These are phyloP conservation scores for Romanogobio albipinnatus DNA, from an alignment of 2,113 vertebrate species.

Conservation along the genomic window DNA sequence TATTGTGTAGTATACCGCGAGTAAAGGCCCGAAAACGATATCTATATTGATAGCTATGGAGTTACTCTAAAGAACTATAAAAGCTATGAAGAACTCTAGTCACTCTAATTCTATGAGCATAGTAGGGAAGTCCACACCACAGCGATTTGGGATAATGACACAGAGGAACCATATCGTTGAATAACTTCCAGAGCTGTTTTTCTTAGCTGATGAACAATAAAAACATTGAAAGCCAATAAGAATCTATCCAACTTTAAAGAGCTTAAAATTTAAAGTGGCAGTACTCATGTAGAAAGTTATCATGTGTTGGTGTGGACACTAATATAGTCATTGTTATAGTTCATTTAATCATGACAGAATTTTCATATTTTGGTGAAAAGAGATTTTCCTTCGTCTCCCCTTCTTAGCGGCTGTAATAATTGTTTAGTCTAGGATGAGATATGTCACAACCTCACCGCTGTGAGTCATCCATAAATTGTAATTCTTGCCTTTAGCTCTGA, in stretches of 20 bases:
- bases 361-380: constrained; percentile 64
- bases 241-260: neutral
- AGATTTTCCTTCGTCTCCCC: constrained; percentile 34
- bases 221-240: neutral
- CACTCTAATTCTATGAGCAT: neutral
- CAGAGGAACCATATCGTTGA: too few species aligned
- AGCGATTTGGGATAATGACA: too few species aligned
- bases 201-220: neutral
- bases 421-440: constrained; percentile 75
- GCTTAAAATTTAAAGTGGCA: neutral
- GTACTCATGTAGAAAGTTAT: neutral
- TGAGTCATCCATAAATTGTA: constrained; percentile 17
- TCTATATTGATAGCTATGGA: neutral
- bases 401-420: constrained; percentile 69
- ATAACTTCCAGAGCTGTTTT: too few species aligned
- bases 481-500: constrained; percentile 28
- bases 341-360: constrained; percentile 12
- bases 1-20: neutral
- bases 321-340: neutral
- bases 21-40: neutral
- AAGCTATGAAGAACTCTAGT: neutral
- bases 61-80: too few species aligned
- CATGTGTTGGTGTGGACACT: neutral
- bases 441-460: constrained; percentile 70
- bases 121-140: too few species aligned